Conservation (phyloP, 2,888 invertebrate genomes). For the Phyllotreta striolata region DNA sequence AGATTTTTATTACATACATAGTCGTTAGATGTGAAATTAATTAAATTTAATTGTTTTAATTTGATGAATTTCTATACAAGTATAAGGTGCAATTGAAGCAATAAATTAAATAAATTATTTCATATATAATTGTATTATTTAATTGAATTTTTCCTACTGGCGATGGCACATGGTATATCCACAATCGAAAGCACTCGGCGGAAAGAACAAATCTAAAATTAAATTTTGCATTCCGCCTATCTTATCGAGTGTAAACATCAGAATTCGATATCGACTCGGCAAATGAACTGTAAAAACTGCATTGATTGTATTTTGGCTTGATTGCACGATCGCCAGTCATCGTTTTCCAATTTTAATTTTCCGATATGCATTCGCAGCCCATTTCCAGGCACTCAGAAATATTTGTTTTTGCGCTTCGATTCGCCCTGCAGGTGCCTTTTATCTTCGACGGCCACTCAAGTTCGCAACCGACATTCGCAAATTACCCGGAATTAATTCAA, state of each 20-base stretch:
- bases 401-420: conserved; percentile 1
- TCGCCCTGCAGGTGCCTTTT: too few relatives aligned
- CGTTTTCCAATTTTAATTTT: conserved; percentile 52
- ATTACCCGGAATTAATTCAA: too few relatives aligned
- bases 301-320: conserved; percentile 48
- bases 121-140: background rate
- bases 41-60: too few relatives aligned
- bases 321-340: conserved; percentile 51
- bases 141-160: background rate
- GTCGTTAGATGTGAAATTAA: too few relatives aligned
- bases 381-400: conserved; percentile 22
- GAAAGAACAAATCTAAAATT: conserved; percentile 46
- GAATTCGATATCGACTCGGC: conserved; percentile 51
- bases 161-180: background rate
- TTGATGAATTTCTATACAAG: too few relatives aligned
- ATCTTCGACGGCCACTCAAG: too few relatives aligned
- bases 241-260: conserved; percentile 55
- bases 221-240: conserved; percentile 50
- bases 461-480: too few relatives aligned
- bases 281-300: conserved; percentile 57
- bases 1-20: too few relatives aligned
- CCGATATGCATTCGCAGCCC: conserved; percentile 47
- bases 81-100: too few relatives aligned
- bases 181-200: conserved; percentile 5
- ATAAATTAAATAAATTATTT: background rate